Conservation (phyloP, 2,113 vertebrate genomes). For the Cariama cristata region DNA sequence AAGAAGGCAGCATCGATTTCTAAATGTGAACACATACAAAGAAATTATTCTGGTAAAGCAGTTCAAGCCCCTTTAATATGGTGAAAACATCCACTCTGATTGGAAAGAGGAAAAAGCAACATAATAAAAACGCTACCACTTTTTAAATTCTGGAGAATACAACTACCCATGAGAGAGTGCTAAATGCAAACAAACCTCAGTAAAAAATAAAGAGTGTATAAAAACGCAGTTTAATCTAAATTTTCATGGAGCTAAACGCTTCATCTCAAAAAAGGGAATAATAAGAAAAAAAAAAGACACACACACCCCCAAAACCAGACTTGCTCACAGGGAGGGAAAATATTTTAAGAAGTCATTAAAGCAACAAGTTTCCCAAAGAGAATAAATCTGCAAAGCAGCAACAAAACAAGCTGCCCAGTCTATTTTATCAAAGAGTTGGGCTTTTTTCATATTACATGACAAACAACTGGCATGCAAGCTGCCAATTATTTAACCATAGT, state of each 20-base stretch:
- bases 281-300: background rate
- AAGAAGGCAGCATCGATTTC: background rate
- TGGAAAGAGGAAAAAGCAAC: background rate
- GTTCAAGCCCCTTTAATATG: background rate
- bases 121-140: background rate
- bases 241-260: background rate
- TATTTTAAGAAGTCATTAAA: constrained; percentile 39
- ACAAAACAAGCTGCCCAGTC: constrained; percentile 4
- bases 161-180: background rate
- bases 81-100: background rate
- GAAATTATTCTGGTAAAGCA: background rate
- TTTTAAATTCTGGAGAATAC: background rate
- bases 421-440: background rate
- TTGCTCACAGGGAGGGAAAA: background rate
- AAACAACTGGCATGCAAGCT: constrained; percentile 10
- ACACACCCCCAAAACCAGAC: background rate
- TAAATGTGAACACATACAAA: background rate
- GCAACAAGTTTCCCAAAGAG: background rate
- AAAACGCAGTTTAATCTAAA: constrained; percentile 32
- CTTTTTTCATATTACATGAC: background rate
- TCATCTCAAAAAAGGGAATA: background rate
- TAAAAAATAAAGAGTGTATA: background rate
- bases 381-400: constrained; percentile 24
- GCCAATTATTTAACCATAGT: constrained; percentile 14
- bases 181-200: constrained; percentile 25